These are phyloP conservation scores for Polypterus bichir DNA, from an alignment of 2,113 vertebrate species.

Conservation along the genomic window DNA sequence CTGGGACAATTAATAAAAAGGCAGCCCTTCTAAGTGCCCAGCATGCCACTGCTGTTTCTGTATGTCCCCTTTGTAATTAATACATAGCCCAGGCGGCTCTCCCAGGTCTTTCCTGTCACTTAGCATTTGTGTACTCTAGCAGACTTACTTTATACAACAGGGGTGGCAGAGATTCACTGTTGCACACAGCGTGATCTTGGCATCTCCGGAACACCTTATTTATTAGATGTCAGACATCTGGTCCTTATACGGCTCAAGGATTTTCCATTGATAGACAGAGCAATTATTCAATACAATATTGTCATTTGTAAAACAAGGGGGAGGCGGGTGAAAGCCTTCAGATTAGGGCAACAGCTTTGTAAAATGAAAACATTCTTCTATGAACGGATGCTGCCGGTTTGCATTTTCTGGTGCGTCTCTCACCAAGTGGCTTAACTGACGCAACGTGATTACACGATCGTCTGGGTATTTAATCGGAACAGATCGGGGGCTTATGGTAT, in stretches of 20 bases:
- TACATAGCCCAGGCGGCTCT: constrained; percentile 3
- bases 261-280: constrained; percentile 11
- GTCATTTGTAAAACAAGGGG: constrained; percentile 6
- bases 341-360: constrained; percentile 3
- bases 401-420: constrained; percentile 1
- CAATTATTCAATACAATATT: constrained; percentile 14
- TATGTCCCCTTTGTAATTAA: constrained; percentile 17
- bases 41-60: constrained; percentile 1
- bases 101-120: constrained; percentile 12
- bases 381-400: neutral
- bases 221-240: constrained; percentile 8
- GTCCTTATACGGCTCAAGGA: constrained; percentile 16
- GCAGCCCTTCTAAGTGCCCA: neutral
- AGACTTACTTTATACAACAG: constrained; percentile 8
- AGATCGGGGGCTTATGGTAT: neutral
- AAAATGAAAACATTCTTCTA: neutral
- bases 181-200: constrained; percentile 4
- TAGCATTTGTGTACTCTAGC: constrained; percentile 8
- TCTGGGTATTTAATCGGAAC: neutral
- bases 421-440: neutral
- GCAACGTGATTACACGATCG: neutral
- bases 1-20: too few species aligned
- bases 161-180: constrained; percentile 9
- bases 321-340: neutral
- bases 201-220: constrained; percentile 12